These are phyloP conservation scores for Panonychus citri DNA, from an alignment of 1,140 invertebrate species.

Conservation along the genomic window DNA sequence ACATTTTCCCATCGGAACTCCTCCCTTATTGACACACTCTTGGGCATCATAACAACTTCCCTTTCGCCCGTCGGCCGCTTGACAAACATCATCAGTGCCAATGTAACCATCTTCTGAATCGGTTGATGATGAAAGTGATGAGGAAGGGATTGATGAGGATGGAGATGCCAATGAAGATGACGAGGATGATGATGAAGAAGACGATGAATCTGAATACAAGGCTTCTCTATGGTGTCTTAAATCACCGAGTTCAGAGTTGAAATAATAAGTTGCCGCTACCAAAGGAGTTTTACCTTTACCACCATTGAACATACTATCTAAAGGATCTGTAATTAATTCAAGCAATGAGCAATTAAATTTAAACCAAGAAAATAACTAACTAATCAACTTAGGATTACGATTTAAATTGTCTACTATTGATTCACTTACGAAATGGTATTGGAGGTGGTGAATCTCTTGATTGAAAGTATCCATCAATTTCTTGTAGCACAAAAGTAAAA, in stretches of 20 bases:
- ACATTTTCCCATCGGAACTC: constrained; percentile 16
- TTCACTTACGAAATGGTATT: background rate
- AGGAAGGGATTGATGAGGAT: background rate
- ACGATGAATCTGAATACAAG: background rate
- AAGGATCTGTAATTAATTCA: background rate
- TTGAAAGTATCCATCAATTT: background rate
- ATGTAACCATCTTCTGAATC: background rate
- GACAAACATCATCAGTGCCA: constrained; percentile 1
- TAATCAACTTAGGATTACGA: too few relatives aligned
- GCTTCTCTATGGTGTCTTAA: background rate
- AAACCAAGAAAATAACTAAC: too few relatives aligned
- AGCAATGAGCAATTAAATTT: too few relatives aligned
- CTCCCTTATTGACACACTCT: constrained; percentile 13
- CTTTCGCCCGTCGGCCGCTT: constrained; percentile 12
- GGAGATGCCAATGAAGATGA: background rate
- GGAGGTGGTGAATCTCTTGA: background rate
- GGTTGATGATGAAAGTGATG: background rate
- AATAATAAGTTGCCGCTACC: constrained; percentile 14
- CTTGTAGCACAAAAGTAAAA: background rate
- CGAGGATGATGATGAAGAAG: too few relatives aligned
- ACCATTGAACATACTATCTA: background rate
- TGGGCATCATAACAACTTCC: constrained; percentile 16
- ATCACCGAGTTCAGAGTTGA: constrained; percentile 6
- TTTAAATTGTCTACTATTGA: too few relatives aligned
- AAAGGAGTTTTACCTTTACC: constrained; percentile 5